Evolutionary conservation across 2,113 vertebrate species (phyloP), one percentile per base, ranked within the genome.

Genomic region (Noturus placidus): DNA sequence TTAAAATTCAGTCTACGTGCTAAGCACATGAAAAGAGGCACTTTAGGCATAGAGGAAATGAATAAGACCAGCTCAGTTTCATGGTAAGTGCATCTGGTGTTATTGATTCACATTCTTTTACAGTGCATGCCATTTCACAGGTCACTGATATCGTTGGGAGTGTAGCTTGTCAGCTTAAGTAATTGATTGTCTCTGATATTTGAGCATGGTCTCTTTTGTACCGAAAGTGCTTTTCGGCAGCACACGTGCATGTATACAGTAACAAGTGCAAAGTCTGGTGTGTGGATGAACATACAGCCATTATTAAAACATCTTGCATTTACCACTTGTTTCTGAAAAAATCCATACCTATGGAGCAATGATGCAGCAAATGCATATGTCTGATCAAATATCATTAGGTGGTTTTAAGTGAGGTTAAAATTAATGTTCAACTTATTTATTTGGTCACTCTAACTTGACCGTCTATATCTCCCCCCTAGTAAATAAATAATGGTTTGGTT

Each of bases 131-230:
- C 93, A 70, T 96, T 97, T 96, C 96, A 96, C 95, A 97, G 96
- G 96, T 96, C 95, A 96, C 95, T 94, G 94, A 95, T 97, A 96
- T 95, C 94, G 97, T 97, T 96, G 96, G 95, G 96, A 96, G 95
- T 70, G 91, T 94, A 95, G 91, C 93, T 93, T 96, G 97, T 97
- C 96, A 97, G 95, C 96, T 93, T 87, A 94, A 93, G 92, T 96
- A 97, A 97, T 97, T 95, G 95, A 95, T 96, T 96, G 92, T 94
- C 95, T 96, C 95, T 94, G 95, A 95, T 95, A 96, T 94, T 92
- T 92, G 94, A 96, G 93, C 91, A 95, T 93, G 79, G 92, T 89
- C 93, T 94, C 93, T 96, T 96, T 96, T 88, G 83, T 56, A 76
- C 84, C 52, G 52, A 87, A 87, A 86, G 84, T 88, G 87, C 85